These are phyloP conservation scores for Tiaroga cobitis DNA, from an alignment of 2,797 vertebrate genomes.

Conservation along the genomic window DNA sequence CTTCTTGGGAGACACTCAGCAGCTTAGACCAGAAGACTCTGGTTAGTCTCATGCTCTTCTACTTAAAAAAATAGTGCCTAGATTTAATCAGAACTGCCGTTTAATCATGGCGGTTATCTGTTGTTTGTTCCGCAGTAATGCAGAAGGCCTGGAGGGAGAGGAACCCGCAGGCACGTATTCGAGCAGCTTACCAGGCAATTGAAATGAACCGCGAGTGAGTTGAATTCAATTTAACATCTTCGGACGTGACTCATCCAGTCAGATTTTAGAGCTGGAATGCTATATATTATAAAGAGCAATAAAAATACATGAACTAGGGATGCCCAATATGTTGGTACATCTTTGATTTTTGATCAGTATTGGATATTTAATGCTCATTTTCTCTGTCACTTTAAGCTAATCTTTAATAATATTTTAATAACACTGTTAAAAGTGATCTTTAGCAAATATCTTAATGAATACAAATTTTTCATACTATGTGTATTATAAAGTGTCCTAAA, in stretches of 20 bases:
- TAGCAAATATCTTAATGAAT: neutral
- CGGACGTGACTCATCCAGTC: neutral
- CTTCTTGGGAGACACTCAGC: conserved; percentile 94
- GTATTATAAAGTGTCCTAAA: neutral
- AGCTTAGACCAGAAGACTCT: conserved; percentile 90
- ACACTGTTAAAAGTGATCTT: neutral
- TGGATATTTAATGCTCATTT: neutral
- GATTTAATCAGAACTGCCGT: neutral
- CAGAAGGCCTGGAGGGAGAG: conserved; percentile 99
- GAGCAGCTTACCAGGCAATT: conserved; percentile 95
- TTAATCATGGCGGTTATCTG: neutral
- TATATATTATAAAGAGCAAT: neutral
- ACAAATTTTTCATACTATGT: neutral
- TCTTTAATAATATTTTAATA: neutral
- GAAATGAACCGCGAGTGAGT: conserved; percentile 98
- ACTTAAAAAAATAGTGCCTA: neutral
- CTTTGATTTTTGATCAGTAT: too few species aligned
- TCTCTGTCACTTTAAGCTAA: neutral
- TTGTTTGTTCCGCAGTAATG: conserved; percentile 84
- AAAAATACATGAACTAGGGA: too few species aligned
- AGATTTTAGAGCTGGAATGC: neutral
- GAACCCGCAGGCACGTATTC: conserved; percentile 96
- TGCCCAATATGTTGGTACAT: neutral
- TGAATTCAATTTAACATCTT: neutral
- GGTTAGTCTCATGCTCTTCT: conserved; percentile 76